Percentiles rank a stretch among this genome's conserved stretches.
phyloP scores from a whole-genome alignment of 2,888 invertebrate genomes.

The Drosophila aldrichi region DNA sequence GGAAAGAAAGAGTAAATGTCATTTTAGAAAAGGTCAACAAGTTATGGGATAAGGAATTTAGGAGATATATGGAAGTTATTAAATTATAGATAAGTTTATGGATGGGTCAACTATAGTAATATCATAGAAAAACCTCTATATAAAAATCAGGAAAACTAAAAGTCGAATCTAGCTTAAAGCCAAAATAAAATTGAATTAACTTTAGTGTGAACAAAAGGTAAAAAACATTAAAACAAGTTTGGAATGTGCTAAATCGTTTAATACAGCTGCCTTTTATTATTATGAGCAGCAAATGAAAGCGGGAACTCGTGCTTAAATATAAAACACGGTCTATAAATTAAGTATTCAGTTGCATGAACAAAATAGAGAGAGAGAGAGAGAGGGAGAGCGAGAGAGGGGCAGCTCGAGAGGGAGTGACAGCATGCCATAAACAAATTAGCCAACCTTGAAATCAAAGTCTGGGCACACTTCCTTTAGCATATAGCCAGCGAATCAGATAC shows the following conservation, averaged over 20 bases:
- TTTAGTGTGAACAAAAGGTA: not conserved
- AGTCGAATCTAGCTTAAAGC: not conserved
- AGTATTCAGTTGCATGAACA: slow-evolving; percentile 51
- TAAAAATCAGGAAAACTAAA: not conserved
- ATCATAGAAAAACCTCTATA: not conserved
- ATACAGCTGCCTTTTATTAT: slow-evolving; percentile 18
- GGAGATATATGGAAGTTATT: too few species aligned
- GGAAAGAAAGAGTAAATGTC: too few species aligned
- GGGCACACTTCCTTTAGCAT: slow-evolving; percentile 14
- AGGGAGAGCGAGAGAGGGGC: not conserved
- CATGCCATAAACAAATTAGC: slow-evolving; percentile 61
- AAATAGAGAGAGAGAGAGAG: not conserved
- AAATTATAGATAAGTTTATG: too few species aligned
- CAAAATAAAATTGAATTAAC: not conserved
- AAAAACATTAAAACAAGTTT: slow-evolving; percentile 5
- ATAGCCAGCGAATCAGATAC: slow-evolving; percentile 20
- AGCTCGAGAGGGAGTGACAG: not conserved
- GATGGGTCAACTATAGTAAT: not conserved
- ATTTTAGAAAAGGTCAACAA: too few species aligned
- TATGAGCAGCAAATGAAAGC: slow-evolving; percentile 2
- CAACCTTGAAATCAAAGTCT: slow-evolving; percentile 42
- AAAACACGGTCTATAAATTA: slow-evolving; percentile 49
- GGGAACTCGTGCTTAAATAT: slow-evolving; percentile 19
- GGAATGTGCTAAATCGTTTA: slow-evolving; percentile 32
- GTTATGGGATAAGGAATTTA: too few species aligned